Evolutionary conservation across 2,888 invertebrate species (phyloP).

Genomic region (Pristionchus maxplancki): DNA sequence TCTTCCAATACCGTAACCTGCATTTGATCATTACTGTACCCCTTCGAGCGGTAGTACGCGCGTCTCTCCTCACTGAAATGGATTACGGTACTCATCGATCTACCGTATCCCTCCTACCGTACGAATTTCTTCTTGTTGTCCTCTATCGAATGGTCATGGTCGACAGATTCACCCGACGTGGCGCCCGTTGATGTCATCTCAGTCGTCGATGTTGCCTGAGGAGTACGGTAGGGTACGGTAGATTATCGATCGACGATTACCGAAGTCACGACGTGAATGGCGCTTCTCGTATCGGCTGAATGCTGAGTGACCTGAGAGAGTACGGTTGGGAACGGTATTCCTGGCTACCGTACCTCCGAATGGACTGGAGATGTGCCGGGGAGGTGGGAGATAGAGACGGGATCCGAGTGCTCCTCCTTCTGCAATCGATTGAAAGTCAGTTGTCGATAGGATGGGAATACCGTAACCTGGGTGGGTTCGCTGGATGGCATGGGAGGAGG

Average conservation of each 20-base stretch:
- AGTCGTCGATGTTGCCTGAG: conserved; percentile 13
- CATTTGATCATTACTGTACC: background rate
- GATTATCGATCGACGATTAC: background rate
- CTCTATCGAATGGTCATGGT: background rate
- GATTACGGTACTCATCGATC: background rate
- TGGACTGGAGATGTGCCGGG: background rate
- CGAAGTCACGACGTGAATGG: background rate
- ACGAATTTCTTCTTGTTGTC: background rate
- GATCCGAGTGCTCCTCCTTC: conserved; percentile 15
- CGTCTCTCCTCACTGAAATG: conserved; percentile 4
- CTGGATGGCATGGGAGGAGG: background rate
- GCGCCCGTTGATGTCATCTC: conserved; percentile 11
- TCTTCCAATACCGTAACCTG: background rate
- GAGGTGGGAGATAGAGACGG: background rate
- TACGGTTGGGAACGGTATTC: background rate
- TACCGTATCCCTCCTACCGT: background rate
- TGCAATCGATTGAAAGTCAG: background rate
- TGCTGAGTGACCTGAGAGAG: conserved; percentile 2
- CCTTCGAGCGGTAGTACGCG: background rate
- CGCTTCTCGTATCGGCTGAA: background rate
- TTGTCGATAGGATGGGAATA: too few relatives aligned
- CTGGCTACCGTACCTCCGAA: background rate
- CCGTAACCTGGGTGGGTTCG: conserved; percentile 14
- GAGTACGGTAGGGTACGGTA: conserved; percentile 1
- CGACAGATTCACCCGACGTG: background rate